phyloP scores from a whole-genome alignment of 1,140 invertebrate species.

The Cataglyphis hispanica region DNA sequence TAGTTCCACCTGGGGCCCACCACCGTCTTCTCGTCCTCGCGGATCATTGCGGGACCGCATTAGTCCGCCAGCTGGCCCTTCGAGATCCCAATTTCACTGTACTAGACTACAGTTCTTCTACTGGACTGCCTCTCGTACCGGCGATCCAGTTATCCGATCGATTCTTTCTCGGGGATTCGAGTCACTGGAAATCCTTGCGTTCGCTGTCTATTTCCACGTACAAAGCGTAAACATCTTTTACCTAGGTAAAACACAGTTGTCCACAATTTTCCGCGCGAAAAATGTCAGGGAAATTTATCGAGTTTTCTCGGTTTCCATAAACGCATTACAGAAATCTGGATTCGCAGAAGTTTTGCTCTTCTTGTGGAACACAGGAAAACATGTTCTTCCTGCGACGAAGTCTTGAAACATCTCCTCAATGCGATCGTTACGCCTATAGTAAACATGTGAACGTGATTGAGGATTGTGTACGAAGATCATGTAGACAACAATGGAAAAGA shows the following conservation, averaged over 20 bases:
- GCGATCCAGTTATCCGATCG: slow-evolving; percentile 41
- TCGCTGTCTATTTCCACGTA: not conserved
- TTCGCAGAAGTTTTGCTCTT: not conserved
- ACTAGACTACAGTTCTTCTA: slow-evolving; percentile 57
- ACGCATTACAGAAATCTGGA: not conserved
- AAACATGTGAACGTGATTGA: slow-evolving; percentile 45
- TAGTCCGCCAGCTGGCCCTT: slow-evolving; percentile 67
- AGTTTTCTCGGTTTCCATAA: not conserved
- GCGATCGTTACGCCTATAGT: not conserved
- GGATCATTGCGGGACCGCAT: slow-evolving; percentile 77
- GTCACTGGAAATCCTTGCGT: not conserved
- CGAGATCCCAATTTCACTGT: slow-evolving; percentile 46
- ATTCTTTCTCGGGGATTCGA: slow-evolving; percentile 39
- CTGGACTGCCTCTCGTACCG: slow-evolving; percentile 54
- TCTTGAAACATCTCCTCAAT: slow-evolving; percentile 18
- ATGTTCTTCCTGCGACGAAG: not conserved
- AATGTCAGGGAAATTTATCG: not conserved
- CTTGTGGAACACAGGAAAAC: not conserved
- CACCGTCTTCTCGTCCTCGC: slow-evolving; percentile 73
- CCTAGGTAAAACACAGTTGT: not conserved
- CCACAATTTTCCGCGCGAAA: not conserved
- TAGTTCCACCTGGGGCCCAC: slow-evolving; percentile 73
- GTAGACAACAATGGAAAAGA: not conserved
- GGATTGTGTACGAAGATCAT: slow-evolving; percentile 14
- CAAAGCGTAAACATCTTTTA: slow-evolving; percentile 4